Evolutionary conservation across 2,888 invertebrate species (phyloP).

Genomic region (Gandaritis pyraliata): DNA sequence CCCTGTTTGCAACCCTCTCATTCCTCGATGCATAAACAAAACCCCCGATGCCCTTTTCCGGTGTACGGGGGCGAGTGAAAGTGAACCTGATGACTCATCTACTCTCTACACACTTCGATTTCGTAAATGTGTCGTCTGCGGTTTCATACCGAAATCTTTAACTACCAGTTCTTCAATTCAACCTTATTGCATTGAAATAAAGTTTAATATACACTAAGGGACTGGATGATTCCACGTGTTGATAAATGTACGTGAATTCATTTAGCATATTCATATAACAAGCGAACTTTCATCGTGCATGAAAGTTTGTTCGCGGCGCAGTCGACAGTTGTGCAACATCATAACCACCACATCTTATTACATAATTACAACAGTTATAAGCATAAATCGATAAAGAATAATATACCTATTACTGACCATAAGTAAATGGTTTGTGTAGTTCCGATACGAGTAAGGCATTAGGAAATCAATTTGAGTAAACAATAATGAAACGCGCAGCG

Average conservation of each 20-base stretch:
- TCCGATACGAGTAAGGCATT: slow-evolving; percentile 4
- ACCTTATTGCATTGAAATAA: slow-evolving; percentile 35
- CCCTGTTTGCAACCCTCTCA: slow-evolving; percentile 31
- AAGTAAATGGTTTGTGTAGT: neutral
- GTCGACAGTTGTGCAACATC: slow-evolving; percentile 42
- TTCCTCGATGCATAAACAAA: slow-evolving; percentile 33
- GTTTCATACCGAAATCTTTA: slow-evolving; percentile 32
- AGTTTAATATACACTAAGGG: slow-evolving; percentile 31
- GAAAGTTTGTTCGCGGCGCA: slow-evolving; percentile 57
- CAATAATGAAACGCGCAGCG: slow-evolving; percentile 13
- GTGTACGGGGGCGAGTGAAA: slow-evolving; percentile 68
- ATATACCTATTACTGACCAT: slow-evolving; percentile 4
- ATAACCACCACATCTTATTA: slow-evolving; percentile 22
- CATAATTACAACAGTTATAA: slow-evolving; percentile 12
- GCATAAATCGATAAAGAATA: slow-evolving; percentile 13
- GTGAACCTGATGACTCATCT: slow-evolving; percentile 72
- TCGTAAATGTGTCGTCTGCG: slow-evolving; percentile 48
- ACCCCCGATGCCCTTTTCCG: slow-evolving; percentile 37
- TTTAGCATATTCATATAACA: slow-evolving; percentile 64
- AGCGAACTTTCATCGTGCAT: slow-evolving; percentile 63
- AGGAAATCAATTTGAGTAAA: slow-evolving; percentile 19
- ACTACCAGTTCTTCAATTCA: slow-evolving; percentile 5
- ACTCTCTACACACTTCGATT: slow-evolving; percentile 65
- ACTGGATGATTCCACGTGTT: slow-evolving; percentile 33
- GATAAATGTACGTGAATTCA: slow-evolving; percentile 47